Base-by-base conservation (phyloP, 2,113 vertebrate genomes). In the Thermophis baileyi region DNA sequence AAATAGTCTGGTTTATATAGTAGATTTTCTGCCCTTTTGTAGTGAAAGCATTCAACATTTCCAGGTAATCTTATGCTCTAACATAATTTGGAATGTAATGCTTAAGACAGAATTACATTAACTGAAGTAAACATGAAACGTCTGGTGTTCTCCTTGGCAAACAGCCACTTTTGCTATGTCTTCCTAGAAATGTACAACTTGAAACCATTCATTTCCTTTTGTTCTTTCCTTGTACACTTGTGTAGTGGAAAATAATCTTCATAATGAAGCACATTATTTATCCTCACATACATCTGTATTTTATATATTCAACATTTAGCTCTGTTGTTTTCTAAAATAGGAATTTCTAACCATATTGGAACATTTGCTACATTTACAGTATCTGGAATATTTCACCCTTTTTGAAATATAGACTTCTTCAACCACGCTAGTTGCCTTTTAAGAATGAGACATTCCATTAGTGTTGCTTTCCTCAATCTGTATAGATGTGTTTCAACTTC, bases 111-210 rank as follows among this genome's bases (percentile, higher is more conserved):
- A 6, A 91, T 92, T 93, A 20, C 35, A 94, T 89, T 89, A 94
- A 92, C 54, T 87, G 27, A 91, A 92, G 86, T 90, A 89, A 95
- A 49, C 93, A 90, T 94, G 74, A 2, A 81, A 94, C 40, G 87
- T 50, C 95, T 94, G 95, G 90, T 94, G 89, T 0, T 47, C 91
- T 92, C 91, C 92, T 55, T 95, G 94, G 94, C 95, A 93, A 90
- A 92, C 92, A 60, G 93, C 94, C 63, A 14, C 0, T 87, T 95
- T 93, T 91, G 46, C 90, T 93, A 88, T 94, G 54, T 86, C 92
- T 89, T 89, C n/a, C 6, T 20, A 89, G 54, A 90, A 49, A 60
- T 63, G 2, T 81, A 57, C 86, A 49, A 92, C 89, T 93, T 88
- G 57, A 11, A 40, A 63, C 60, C n/a, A 27, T 92, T 16, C 3